phyloP scores from a whole-genome alignment of 2,113 vertebrate genomes.

The Glaucomys volans region DNA sequence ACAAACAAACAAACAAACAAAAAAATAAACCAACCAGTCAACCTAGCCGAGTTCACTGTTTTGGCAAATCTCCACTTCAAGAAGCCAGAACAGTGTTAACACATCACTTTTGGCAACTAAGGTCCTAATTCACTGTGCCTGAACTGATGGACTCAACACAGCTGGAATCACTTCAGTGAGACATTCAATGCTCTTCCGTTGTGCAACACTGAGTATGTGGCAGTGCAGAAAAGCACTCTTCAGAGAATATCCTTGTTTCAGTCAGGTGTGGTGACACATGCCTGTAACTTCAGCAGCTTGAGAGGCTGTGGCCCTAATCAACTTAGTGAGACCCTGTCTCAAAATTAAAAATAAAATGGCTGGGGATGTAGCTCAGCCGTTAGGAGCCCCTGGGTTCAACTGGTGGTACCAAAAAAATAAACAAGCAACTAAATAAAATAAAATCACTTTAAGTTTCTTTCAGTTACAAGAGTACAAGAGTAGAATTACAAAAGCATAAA shows the following conservation, averaged over 20 bases:
- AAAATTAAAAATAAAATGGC: too few relatives aligned
- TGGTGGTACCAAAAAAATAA: too few relatives aligned
- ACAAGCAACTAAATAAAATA: too few relatives aligned
- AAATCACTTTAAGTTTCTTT: slow-evolving; percentile 8
- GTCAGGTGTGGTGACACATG: too few relatives aligned
- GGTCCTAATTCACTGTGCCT: background rate
- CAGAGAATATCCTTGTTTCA: background rate
- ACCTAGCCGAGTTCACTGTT: background rate
- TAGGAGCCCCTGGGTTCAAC: too few relatives aligned
- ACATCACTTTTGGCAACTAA: background rate
- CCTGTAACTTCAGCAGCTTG: too few relatives aligned
- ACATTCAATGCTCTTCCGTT: background rate
- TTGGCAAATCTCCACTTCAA: background rate
- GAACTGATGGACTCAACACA: slow-evolving; percentile 16
- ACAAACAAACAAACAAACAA: background rate
- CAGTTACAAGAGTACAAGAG: background rate
- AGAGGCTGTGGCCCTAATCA: too few relatives aligned
- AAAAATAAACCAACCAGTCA: background rate
- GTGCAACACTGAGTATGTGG: background rate
- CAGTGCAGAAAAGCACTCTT: background rate
- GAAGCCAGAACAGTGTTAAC: background rate
- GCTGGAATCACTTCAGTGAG: background rate
- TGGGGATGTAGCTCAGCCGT: too few relatives aligned
- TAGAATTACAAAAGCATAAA: background rate
- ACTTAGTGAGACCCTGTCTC: too few relatives aligned